Base-by-base conservation (phyloP, 1,140 invertebrate species). In the Drosophila funebris region DNA sequence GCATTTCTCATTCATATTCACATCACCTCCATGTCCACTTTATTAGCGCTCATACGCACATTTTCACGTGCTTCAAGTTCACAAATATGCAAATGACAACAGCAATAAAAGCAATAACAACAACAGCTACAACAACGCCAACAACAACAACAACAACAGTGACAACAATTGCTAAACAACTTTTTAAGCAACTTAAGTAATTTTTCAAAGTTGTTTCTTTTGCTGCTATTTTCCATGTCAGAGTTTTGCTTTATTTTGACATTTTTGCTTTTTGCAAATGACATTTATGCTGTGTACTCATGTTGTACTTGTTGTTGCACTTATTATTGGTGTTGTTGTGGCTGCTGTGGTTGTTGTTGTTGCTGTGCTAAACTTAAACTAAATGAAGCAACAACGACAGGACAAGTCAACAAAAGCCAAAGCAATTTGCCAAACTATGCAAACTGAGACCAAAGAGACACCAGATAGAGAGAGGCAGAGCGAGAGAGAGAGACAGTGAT, bases 391-490 rank as follows among this genome's bases (percentile, higher is more conserved):
- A 68, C 56, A 61, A 54, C 63, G 20, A 27, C 41, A 46, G 37
- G 6, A 72, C 39, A 68, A 73, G 70, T 73, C 70, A 61, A 73
- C 63, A 73, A 68, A 68, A 60, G 63, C 63, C 63, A 73, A 68
- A 62, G 53, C 43, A 63, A 64, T 71, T 70, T 74, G 72, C 31
- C 60, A 64, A 70, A 70, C 52, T 71, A 70, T 74, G 64, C 54
- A 31, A 57, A 44, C 24, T 36, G 37, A 44, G 68, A 36, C 46
- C 58, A 36, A 46, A 48, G 29, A 39, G 11, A n/a, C 48, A 13
- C 6, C 9, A 7, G 1, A 24, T 22, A n/a, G n/a, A n/a, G 9
- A 36, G 31, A 20, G 3, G 1, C 4, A 24, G 20, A 20, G 6
- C 4, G 3, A 20, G 14, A 24, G 9, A 33, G 9, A 29, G 24